Evolutionary conservation across 2,797 vertebrate species (phyloP), one percentile per base, ranked within the genome.

Genomic region (Pelodytes ibericus): DNA sequence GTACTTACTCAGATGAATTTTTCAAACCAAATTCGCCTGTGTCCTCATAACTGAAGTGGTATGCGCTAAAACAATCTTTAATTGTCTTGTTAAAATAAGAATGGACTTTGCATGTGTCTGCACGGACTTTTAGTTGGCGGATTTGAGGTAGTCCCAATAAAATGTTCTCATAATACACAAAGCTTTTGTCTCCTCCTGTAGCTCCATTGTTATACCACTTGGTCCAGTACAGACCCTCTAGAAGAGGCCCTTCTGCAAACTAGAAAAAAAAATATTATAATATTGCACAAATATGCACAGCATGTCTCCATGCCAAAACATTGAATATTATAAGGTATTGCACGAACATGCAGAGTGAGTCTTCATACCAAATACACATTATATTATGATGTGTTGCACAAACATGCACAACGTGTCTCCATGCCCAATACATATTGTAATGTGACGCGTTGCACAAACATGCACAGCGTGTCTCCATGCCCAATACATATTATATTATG

Each of bases 191-290:
- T 30, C 71, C 0, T 41, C 70, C 49, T 47, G 62, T 18, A 0
- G 61, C 26, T n/a, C n/a, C n/a, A n/a, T n/a, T n/a, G 71, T 73
- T 83, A 3, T 84, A 81, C 80, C 83, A 83, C 11, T 79, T 79
- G 16, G 86, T 82, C 87, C 88, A 91, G 82, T 84, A 90, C 25
- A 92, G 82, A 31, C 85, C 87, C 53, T 90, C 83, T 83, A 91
- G 51, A 36, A 89, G 68, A 4, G 83, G 89, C 60, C 88, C 87
- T 78, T 91, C 83, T 86, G 84, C 82, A 87, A 84, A 88, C 87
- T 84, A 3, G 3, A 66, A 36, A 36, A 5, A 36, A n/a, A n/a
- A n/a, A n/a, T n/a, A n/a, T n/a, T n/a, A n/a, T n/a, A n/a, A n/a
- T n/a, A n/a, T n/a, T n/a, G n/a, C n/a, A n/a, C n/a, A n/a, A n/a